A percentile compares a stretch with the other conserved stretches of the same genome.
These are phyloP conservation scores for Achlya flavicornis DNA, from an alignment of 2,888 invertebrate genomes.

Conservation along the genomic window DNA sequence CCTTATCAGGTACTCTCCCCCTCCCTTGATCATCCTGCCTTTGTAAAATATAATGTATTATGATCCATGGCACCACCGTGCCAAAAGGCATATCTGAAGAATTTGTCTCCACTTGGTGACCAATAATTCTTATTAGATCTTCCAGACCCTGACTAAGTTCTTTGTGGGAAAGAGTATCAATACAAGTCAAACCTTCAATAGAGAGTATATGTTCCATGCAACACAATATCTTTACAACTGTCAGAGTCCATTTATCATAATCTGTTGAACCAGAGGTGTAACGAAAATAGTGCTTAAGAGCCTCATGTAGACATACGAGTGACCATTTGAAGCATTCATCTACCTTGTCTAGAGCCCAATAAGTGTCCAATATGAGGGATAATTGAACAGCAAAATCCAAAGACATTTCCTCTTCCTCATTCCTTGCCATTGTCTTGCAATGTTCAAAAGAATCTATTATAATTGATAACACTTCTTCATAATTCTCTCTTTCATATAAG, in stretches of 20 bases:
- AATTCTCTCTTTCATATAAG: constrained; percentile 86
- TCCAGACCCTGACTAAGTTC: constrained; percentile 88
- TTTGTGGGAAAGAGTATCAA: constrained; percentile 82
- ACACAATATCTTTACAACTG: constrained; percentile 74
- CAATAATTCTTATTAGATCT: constrained; percentile 89
- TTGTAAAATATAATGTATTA: constrained; percentile 91
- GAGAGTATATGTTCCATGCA: constrained; percentile 75
- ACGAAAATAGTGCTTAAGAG: constrained; percentile 85
- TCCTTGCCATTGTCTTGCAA: constrained; percentile 69
- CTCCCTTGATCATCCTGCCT: constrained; percentile 88
- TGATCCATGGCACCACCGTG: constrained; percentile 91
- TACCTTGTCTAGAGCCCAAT: constrained; percentile 85
- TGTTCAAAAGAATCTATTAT: constrained; percentile 87
- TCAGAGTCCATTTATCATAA: constrained; percentile 74
- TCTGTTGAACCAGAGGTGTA: constrained; percentile 71
- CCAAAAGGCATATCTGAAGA: constrained; percentile 86
- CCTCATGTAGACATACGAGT: constrained; percentile 89
- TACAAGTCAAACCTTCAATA: constrained; percentile 72
- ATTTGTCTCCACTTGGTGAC: constrained; percentile 91
- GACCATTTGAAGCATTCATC: constrained; percentile 90
- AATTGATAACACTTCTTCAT: constrained; percentile 86
- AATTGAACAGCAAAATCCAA: constrained; percentile 84
- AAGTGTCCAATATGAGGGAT: constrained; percentile 86
- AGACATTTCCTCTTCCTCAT: constrained; percentile 74
- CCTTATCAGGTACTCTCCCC: constrained; percentile 72